Evolutionary conservation across 2,113 vertebrate genomes (phyloP), one percentile per base, ranked within the genome.

Genomic region (Gavialis gangeticus): DNA sequence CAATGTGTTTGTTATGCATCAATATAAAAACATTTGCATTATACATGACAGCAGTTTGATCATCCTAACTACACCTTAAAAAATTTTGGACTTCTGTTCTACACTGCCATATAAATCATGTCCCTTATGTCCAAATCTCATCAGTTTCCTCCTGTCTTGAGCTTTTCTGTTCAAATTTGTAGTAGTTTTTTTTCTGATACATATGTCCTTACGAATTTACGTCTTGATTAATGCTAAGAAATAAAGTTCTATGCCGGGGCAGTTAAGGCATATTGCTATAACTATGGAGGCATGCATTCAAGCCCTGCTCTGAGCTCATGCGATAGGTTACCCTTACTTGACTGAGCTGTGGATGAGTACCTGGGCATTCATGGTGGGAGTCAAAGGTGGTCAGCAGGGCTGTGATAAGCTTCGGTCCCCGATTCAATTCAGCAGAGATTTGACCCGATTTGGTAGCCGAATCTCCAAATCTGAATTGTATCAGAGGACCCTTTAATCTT

Each of bases 21-120:
- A 60, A 56, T 2, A 73, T 82, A 64, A 16, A 16, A 12, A 30
- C 21, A 63, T 82, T 71, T 37, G 11, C 37, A 34, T 6, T 6
- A 9, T 11, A 64, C 27, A 17, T 62, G 46, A 69, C 30, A 57
- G 21, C 16, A 83, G 8, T 73, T 18, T 37, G 37, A 76, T 54
- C 3, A 15, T 14, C 56, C 10, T 18, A 17, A 15, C 24, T 21
- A 18, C 13, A 22, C 58, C 24, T 84, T 1, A 69, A 71, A 28
- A 55, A 54, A 15, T 22, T 22, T 3, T 1, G 58, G 27, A 66
- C 59, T 77, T 78, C 3, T 10, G 80, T 89, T 81, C 60, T 94
- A 30, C 21, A 76, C 10, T 2, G 12, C 3, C 64, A 0, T 0
- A 0, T 63, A 57, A 34, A 89, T 14, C 30, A 19, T 90, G 91